A percentile compares a stretch with the other conserved stretches of the same genome.
These are phyloP conservation scores for Halocynthia aurantium DNA, from an alignment of 23 tunicate species.

Conservation along the genomic window DNA sequence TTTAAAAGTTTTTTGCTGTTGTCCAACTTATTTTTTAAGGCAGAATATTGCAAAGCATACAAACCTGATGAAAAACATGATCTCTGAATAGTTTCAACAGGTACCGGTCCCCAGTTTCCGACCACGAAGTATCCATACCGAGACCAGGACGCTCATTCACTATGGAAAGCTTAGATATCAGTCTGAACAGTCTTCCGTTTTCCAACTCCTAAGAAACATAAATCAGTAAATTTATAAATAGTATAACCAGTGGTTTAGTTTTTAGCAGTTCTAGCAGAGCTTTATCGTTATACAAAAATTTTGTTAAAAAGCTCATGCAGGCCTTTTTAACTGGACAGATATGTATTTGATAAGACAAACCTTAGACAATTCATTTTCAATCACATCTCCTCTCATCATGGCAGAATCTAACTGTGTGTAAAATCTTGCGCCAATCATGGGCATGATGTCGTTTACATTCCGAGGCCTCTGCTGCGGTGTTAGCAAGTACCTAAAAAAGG, in stretches of 20 bases:
- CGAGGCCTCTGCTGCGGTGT: constrained; percentile 67
- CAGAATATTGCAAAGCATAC: not conserved
- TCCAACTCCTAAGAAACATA: constrained; percentile 60
- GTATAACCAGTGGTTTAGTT: not conserved
- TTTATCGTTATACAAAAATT: too few species aligned
- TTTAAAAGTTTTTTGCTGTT: not conserved
- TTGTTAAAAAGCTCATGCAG: not conserved
- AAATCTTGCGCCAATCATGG: constrained; percentile 98
- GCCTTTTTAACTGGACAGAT: too few species aligned
- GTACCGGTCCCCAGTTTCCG: constrained; percentile 97
- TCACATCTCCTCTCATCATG: constrained; percentile 79
- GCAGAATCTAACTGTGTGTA: constrained; percentile 88
- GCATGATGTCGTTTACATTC: constrained; percentile 92
- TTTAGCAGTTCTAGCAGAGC: not conserved
- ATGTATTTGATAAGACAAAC: constrained; percentile 7
- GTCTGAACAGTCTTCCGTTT: constrained; percentile 84
- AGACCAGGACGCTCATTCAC: constrained; percentile 82
- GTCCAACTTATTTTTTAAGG: not conserved
- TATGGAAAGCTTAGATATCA: constrained; percentile 67
- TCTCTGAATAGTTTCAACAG: constrained; percentile 87
- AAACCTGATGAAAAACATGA: constrained; percentile 76
- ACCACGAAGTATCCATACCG: constrained; percentile 62
- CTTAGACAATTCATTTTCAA: constrained; percentile 91
- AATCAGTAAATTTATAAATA: not conserved
- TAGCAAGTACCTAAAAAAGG: constrained; percentile 50